phyloP scores from a whole-genome alignment of 1,140 invertebrate species.

The Philopotamus ludificatus region DNA sequence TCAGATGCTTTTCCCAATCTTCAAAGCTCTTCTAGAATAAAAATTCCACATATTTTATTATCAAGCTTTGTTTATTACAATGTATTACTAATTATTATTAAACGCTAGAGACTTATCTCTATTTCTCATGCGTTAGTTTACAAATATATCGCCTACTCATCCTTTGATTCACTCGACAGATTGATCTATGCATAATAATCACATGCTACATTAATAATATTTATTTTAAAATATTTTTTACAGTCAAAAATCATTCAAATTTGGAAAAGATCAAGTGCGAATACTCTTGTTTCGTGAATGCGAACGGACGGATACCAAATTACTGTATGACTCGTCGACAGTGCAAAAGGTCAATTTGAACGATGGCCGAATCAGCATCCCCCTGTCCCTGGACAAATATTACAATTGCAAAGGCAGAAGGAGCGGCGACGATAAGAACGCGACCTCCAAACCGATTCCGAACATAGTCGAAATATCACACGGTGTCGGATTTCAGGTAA shows the following conservation, averaged over 20 bases:
- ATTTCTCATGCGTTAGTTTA: too few relatives aligned
- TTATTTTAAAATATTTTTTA: too few relatives aligned
- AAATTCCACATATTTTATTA: too few relatives aligned
- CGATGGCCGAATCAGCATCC: slow-evolving; percentile 42
- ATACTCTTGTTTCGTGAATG: slow-evolving; percentile 83
- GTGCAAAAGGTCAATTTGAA: slow-evolving; percentile 59
- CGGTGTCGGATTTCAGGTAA: slow-evolving; percentile 59
- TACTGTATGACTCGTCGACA: slow-evolving; percentile 82
- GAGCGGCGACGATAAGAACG: not conserved
- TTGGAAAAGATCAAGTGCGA: slow-evolving; percentile 67
- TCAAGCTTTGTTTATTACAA: too few relatives aligned
- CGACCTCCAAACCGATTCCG: not conserved
- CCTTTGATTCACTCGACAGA: too few relatives aligned
- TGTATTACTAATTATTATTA: too few relatives aligned
- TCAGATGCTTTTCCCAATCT: too few relatives aligned
- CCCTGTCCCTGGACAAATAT: slow-evolving; percentile 3
- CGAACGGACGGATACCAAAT: slow-evolving; percentile 73
- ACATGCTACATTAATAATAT: too few relatives aligned
- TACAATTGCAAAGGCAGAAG: slow-evolving; percentile 20
- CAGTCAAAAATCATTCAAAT: slow-evolving; percentile 51
- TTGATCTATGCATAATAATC: too few relatives aligned
- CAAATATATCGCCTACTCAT: too few relatives aligned
- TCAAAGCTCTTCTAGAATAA: too few relatives aligned
- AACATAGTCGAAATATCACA: slow-evolving; percentile 54
- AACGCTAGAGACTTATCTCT: too few relatives aligned